Conservation (phyloP, 2,113 vertebrate genomes). For the Nerophis lumbriciformis region DNA sequence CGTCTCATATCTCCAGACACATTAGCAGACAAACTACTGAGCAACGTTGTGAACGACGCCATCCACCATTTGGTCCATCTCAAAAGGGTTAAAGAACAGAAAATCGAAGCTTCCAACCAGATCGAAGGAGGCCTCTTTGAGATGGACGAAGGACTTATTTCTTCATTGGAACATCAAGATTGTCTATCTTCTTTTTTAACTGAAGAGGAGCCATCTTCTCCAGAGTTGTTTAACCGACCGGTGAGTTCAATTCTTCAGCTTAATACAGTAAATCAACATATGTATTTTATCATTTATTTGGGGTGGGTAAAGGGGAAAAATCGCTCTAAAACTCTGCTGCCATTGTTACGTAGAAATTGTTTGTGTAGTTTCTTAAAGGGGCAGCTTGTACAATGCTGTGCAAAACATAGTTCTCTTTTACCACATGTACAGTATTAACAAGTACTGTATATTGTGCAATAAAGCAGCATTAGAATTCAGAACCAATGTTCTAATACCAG, state of each 20-base stretch:
- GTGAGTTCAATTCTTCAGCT: slow-evolving; percentile 72
- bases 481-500: too few species aligned
- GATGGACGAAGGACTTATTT: slow-evolving; percentile 41
- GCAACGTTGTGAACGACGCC: slow-evolving; percentile 79
- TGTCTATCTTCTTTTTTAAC: slow-evolving; percentile 73
- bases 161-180: slow-evolving; percentile 52
- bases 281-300: neutral
- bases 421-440: too few species aligned
- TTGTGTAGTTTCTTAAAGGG: neutral
- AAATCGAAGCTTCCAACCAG: slow-evolving; percentile 74
- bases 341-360: neutral
- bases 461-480: too few species aligned
- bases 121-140: slow-evolving; percentile 39
- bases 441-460: too few species aligned
- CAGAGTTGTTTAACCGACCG: slow-evolving; percentile 83
- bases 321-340: too few species aligned
- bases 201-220: slow-evolving; percentile 86
- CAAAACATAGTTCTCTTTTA: too few species aligned
- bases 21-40: slow-evolving; percentile 80
- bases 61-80: slow-evolving; percentile 82
- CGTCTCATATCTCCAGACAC: slow-evolving; percentile 63
- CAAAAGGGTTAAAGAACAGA: slow-evolving; percentile 80
- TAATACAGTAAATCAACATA: too few species aligned
- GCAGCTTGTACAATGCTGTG: too few species aligned
- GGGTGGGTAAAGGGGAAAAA: neutral